Percentiles rank a stretch among this genome's conserved stretches.
These are phyloP conservation scores for Druon quercuslanigerum DNA, from an alignment of 1,140 invertebrate species.

Conservation along the genomic window DNA sequence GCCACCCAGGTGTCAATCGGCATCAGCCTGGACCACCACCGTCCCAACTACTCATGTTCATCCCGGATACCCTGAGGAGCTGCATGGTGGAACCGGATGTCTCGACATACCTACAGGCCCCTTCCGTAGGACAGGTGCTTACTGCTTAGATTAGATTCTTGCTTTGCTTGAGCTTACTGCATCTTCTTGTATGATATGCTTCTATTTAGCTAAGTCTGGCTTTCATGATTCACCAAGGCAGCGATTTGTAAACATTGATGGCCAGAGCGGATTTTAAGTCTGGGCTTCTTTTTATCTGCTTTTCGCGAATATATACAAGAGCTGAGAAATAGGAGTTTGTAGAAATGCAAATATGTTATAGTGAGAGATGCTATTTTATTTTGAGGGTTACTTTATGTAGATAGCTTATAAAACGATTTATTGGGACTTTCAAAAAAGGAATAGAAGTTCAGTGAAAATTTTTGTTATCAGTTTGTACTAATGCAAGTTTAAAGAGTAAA, in stretches of 20 bases:
- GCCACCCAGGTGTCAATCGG: slow-evolving; percentile 24
- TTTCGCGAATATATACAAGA: no score
- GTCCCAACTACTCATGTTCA: slow-evolving; percentile 83
- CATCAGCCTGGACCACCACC: slow-evolving; percentile 59
- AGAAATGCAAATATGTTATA: no score
- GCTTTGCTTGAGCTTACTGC: neutral
- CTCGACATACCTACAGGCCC: slow-evolving; percentile 87
- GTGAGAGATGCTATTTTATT: no score
- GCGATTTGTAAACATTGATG: slow-evolving; percentile 9
- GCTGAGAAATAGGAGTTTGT: no score
- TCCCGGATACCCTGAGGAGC: slow-evolving; percentile 86
- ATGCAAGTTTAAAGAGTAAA: no score
- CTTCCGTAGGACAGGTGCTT: slow-evolving; percentile 86
- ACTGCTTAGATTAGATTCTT: slow-evolving; percentile 68
- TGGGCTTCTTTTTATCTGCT: neutral
- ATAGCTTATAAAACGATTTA: no score
- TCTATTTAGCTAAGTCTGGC: neutral
- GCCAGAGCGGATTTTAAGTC: neutral
- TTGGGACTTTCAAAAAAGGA: no score
- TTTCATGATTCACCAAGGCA: no score
- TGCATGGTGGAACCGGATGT: slow-evolving; percentile 91
- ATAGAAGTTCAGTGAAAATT: no score
- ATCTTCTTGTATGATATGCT: slow-evolving; percentile 8
- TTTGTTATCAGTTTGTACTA: no score
- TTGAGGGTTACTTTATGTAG: no score